Conservation (phyloP, 2,797 vertebrate genomes). For the Meriones psammophilus region DNA sequence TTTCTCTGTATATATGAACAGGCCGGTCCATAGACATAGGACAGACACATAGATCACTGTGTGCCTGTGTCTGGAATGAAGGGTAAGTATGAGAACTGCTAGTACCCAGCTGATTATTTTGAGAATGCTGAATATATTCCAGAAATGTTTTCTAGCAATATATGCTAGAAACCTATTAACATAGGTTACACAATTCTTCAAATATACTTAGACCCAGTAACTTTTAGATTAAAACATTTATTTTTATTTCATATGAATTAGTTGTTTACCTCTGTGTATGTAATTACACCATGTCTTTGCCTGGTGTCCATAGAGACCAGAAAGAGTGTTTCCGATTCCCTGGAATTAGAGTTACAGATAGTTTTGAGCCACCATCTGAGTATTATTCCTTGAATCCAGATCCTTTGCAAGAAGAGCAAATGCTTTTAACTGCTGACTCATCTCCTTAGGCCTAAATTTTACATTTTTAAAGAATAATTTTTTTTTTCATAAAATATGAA, state of each 20-base stretch:
- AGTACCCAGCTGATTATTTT: too few species aligned
- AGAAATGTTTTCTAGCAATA: background rate
- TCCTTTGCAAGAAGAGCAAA: background rate
- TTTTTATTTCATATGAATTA: background rate
- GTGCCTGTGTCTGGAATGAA: too few species aligned
- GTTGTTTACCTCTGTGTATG: background rate
- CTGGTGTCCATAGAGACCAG: background rate
- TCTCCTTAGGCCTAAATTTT: background rate
- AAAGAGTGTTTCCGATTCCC: background rate
- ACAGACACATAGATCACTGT: too few species aligned
- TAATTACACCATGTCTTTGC: background rate
- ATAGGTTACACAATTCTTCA: background rate
- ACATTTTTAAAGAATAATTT: constrained; percentile 6
- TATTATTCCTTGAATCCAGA: background rate
- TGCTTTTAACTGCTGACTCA: background rate
- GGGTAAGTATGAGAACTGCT: too few species aligned
- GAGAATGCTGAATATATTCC: too few species aligned
- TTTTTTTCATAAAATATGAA: background rate
- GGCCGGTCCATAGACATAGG: too few species aligned
- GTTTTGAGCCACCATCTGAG: background rate
- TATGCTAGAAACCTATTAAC: background rate
- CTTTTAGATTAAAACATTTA: background rate
- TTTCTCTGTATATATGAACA: too few species aligned
- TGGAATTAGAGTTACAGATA: background rate
- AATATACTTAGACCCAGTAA: background rate